phyloP scores from a whole-genome alignment of 2,888 invertebrate species.

The Lepidocyrtinus sp. region DNA sequence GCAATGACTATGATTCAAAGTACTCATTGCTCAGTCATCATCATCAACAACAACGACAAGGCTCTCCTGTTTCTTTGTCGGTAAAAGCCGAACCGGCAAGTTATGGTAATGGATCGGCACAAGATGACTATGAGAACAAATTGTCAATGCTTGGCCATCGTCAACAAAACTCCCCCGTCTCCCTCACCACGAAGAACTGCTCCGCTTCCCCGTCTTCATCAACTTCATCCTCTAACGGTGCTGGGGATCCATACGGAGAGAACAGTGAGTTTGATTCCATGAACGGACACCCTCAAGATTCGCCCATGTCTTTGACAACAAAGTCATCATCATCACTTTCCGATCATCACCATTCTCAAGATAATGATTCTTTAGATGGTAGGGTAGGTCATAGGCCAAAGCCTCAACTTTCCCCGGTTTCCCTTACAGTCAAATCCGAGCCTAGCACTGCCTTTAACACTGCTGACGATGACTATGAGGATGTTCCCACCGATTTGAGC shows the following conservation, averaged over 20 bases:
- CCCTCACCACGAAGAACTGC: slow-evolving; percentile 67
- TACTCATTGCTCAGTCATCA: slow-evolving; percentile 58
- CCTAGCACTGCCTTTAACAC: slow-evolving; percentile 58
- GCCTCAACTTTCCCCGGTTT: slow-evolving; percentile 70
- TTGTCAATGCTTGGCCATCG: slow-evolving; percentile 89
- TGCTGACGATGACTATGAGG: slow-evolving; percentile 73
- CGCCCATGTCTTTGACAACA: slow-evolving; percentile 67
- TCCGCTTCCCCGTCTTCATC: slow-evolving; percentile 67
- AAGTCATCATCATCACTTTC: slow-evolving; percentile 62
- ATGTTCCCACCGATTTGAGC: slow-evolving; percentile 82
- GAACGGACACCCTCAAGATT: slow-evolving; percentile 62
- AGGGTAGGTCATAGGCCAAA: slow-evolving; percentile 70
- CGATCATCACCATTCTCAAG: slow-evolving; percentile 70
- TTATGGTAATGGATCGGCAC: slow-evolving; percentile 74
- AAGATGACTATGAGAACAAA: slow-evolving; percentile 79
- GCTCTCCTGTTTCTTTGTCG: slow-evolving; percentile 66
- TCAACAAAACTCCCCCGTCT: slow-evolving; percentile 69
- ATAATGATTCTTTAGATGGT: slow-evolving; percentile 73
- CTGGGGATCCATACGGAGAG: slow-evolving; percentile 72
- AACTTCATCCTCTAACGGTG: slow-evolving; percentile 66
- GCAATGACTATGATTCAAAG: slow-evolving; percentile 51
- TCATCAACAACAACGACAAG: slow-evolving; percentile 75
- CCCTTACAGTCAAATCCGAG: slow-evolving; percentile 67
- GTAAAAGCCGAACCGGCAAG: slow-evolving; percentile 65
- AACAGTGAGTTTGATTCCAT: slow-evolving; percentile 58